These are phyloP conservation scores for Gymnothorax javanicus DNA, from an alignment of 2,797 vertebrate species.

Conservation along the genomic window DNA sequence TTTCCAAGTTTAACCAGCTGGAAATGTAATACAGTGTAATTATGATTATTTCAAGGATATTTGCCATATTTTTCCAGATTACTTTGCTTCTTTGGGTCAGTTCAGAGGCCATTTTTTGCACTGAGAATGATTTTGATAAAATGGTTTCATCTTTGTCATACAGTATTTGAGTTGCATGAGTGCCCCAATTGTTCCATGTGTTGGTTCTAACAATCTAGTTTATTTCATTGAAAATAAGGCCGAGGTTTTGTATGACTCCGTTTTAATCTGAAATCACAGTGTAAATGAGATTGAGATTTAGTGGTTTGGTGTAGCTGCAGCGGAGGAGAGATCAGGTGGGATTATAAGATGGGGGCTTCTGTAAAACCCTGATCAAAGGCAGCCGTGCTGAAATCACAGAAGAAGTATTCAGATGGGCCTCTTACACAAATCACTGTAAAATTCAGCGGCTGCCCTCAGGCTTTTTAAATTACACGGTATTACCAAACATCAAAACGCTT, in stretches of 20 bases:
- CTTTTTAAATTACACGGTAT: neutral
- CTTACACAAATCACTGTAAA: constrained; percentile 43
- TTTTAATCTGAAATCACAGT: no score
- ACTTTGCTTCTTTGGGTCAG: no score
- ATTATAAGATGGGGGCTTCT: constrained; percentile 41
- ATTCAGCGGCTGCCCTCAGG: constrained; percentile 25
- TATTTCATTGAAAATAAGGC: neutral
- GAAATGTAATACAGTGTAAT: neutral
- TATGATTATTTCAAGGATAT: neutral
- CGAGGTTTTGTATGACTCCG: constrained; percentile 6
- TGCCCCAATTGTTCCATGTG: no score
- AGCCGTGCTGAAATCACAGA: constrained; percentile 56
- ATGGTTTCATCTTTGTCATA: no score
- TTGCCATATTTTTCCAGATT: neutral
- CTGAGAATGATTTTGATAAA: no score
- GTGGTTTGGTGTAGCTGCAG: no score
- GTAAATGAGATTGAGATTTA: no score
- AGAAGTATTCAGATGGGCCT: constrained; percentile 56
- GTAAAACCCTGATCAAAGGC: constrained; percentile 47
- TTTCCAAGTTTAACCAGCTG: no score
- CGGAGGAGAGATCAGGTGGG: constrained; percentile 42
- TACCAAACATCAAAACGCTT: neutral
- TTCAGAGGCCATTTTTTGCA: no score
- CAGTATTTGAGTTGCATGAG: no score
- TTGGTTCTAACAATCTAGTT: neutral